Base-by-base conservation (phyloP, 2,888 invertebrate genomes). In the Argyresthia albistria region DNA sequence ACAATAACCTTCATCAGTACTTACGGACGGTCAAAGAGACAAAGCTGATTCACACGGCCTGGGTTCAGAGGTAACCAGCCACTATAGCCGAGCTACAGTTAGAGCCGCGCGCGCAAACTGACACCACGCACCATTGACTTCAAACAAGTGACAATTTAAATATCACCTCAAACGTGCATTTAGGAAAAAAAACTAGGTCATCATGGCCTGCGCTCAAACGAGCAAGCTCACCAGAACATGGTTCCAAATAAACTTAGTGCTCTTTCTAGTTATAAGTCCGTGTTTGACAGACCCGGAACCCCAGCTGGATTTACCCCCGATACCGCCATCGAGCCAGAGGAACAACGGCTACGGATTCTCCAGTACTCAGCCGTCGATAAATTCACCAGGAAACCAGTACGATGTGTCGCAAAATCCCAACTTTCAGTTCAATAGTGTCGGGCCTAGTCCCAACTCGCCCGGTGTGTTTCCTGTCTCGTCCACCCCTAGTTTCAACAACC, bases 271-370 rank as follows among this genome's bases (percentile, higher is more conserved):
- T 4, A 53, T 48, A 14, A 14, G 62, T 8, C 54, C 66, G 53
- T 66, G 67, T 53, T 57, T 59, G 50, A 68, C 70, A 1, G 65
- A 70, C 37, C 78, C 53, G n/a, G 54, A 55, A 4, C 60, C 88
- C 0, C 91, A 91, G 60, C 66, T 91, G 48, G 90, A 90, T 62
- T 63, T 91, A 47, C 90, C 91, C 1, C 90, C 89, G 0, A 64
- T 89, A 43, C 68, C 83, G 58, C 48, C 77, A 69, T 73, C 78
- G 60, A 68, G 78, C 50, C 78, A 73, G 58, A 64, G 80, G 15
- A 80, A 77, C 53, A 69, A 67, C 45, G 76, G 69, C 2, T 82
- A 73, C 55, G 86, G 86, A 0, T 55, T 73, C 14, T 84, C 87
- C 1, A 82, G 80, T 42, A 82, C 87, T 0, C 78, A 64, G 36